phyloP scores from a whole-genome alignment of 2,797 vertebrate species.

The Strix occidentalis region DNA sequence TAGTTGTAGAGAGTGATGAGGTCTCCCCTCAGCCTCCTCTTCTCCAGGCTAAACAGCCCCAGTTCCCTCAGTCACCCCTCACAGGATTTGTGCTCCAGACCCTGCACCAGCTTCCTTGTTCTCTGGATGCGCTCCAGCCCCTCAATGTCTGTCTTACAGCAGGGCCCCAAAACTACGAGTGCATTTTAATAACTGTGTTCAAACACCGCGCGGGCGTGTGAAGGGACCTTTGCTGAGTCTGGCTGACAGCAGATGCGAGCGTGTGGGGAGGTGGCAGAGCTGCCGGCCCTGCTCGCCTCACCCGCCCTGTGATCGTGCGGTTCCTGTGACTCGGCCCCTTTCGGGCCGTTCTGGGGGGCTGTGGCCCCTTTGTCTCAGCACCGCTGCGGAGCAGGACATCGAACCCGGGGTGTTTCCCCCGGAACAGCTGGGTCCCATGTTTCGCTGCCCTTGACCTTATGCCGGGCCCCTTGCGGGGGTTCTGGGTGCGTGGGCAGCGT shows the following conservation, averaged over 20 bases:
- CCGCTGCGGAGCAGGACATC: not conserved
- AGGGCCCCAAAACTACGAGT: not conserved
- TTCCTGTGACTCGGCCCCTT: fast-evolving
- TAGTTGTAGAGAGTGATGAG: too few relatives aligned
- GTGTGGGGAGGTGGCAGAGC: not conserved
- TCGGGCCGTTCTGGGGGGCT: not conserved
- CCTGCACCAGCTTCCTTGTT: not conserved
- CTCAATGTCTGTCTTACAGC: fast-evolving
- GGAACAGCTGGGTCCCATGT: fast-evolving
- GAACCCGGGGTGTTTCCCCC: not conserved
- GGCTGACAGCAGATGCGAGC: fast-evolving
- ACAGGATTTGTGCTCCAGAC: not conserved
- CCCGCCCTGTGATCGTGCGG: not conserved
- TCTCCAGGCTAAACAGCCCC: too few relatives aligned
- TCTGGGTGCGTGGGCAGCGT: fast-evolving
- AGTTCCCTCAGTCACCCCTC: too few relatives aligned
- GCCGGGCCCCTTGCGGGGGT: not conserved
- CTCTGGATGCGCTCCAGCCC: not conserved
- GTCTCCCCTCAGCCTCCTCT: too few relatives aligned
- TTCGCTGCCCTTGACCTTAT: not conserved
- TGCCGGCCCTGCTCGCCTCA: not conserved
- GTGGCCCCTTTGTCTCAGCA: too few relatives aligned
- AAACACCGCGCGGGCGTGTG: not conserved
- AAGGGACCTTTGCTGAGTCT: not conserved
- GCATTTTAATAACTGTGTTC: not conserved